Percentiles rank a stretch among this genome's conserved stretches.
phyloP scores from a whole-genome alignment of 1,140 invertebrate species.

The Mamestra configurata region DNA sequence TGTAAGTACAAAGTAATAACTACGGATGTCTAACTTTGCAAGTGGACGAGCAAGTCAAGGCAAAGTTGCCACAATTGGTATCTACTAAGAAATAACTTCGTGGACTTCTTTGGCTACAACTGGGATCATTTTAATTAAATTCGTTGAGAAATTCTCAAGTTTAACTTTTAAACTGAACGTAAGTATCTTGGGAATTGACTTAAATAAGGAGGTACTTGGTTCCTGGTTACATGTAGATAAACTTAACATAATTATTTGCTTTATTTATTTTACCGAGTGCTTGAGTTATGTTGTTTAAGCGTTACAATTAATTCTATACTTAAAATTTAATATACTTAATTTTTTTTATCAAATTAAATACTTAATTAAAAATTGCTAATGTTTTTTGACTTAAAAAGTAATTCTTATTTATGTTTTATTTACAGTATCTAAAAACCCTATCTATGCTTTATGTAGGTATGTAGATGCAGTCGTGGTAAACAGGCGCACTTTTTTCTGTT shows the following conservation, averaged over 20 bases:
- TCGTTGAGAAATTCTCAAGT: conserved; percentile 63
- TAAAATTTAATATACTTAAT: too few species aligned
- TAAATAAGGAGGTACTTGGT: conserved; percentile 21
- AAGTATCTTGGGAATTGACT: conserved; percentile 42
- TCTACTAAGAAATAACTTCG: conserved; percentile 67
- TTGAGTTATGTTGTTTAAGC: neutral
- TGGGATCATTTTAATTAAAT: conserved; percentile 76
- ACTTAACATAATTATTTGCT: neutral
- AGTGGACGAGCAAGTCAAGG: conserved; percentile 32
- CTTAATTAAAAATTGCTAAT: too few species aligned
- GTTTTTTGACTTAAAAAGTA: too few species aligned
- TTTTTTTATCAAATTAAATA: too few species aligned
- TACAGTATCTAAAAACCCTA: too few species aligned
- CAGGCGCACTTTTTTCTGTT: too few species aligned
- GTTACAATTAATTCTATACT: too few species aligned
- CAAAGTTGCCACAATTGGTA: conserved; percentile 68
- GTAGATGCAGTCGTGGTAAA: too few species aligned
- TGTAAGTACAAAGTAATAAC: conserved; percentile 50
- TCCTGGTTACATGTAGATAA: conserved; percentile 14
- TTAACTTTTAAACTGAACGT: conserved; percentile 47
- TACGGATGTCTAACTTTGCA: conserved; percentile 45
- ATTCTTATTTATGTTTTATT: too few species aligned
- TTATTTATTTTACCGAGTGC: too few species aligned
- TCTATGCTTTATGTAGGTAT: too few species aligned
- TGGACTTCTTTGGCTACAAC: conserved; percentile 51